Evolutionary conservation across 2,797 vertebrate species (phyloP).

Genomic region (Spea hammondii): DNA sequence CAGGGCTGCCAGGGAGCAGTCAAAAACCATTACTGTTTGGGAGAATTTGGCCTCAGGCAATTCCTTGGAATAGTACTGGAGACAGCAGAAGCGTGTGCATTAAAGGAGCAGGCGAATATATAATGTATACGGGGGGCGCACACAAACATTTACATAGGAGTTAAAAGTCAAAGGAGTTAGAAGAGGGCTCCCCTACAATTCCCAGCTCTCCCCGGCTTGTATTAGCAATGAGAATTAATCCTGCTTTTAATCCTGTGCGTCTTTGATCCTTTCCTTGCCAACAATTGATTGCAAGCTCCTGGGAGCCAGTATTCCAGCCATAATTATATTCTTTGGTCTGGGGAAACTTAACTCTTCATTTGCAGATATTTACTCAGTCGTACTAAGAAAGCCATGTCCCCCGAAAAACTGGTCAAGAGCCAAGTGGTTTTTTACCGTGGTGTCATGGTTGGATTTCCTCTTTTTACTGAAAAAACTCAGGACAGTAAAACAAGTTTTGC

Average conservation of each 20-base stretch:
- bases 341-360: background rate
- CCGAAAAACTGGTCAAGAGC: no score
- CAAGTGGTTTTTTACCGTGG: no score
- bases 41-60: constrained; percentile 98
- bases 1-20: constrained; percentile 99
- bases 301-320: background rate
- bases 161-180: constrained; percentile 34
- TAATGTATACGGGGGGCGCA: constrained; percentile 43
- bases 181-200: constrained; percentile 38
- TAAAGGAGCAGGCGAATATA: constrained; percentile 38
- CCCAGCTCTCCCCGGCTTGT: constrained; percentile 35
- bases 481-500: no score
- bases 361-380: no score
- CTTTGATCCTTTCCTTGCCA: constrained; percentile 38
- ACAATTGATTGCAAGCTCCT: constrained; percentile 7
- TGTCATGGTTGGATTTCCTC: no score
- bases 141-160: constrained; percentile 45
- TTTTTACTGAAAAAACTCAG: no score
- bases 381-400: no score
- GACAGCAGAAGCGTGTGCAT: constrained; percentile 46
- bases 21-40: constrained; percentile 99
- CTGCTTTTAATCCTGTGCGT: constrained; percentile 22
- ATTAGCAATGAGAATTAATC: constrained; percentile 33
- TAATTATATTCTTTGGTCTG: background rate
- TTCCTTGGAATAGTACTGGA: constrained; percentile 89